These are phyloP conservation scores for Hyposoter dolosus DNA, from an alignment of 2,888 invertebrate species.

Conservation along the genomic window DNA sequence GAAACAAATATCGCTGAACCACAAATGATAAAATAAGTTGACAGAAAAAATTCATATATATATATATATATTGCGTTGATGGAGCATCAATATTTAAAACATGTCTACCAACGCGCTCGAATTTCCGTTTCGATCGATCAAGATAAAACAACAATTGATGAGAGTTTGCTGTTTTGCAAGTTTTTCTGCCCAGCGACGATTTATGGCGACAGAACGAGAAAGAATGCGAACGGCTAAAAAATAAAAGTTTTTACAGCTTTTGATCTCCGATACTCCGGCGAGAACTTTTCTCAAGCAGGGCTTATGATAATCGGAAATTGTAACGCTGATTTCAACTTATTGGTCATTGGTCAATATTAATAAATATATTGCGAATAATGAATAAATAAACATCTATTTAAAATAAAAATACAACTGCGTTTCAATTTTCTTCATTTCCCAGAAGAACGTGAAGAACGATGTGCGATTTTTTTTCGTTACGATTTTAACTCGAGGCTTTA, in stretches of 20 bases:
- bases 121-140: constrained; percentile 3
- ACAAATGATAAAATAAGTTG: neutral
- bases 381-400: constrained; percentile 52
- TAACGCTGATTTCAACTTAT: constrained; percentile 38
- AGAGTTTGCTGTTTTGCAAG: constrained; percentile 28
- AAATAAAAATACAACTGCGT: constrained; percentile 7
- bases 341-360: constrained; percentile 41
- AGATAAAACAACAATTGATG: constrained; percentile 10
- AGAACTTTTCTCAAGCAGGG: neutral
- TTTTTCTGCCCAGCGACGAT: constrained; percentile 19
- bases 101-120: neutral
- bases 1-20: neutral
- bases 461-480: neutral
- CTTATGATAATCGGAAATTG: constrained; percentile 29
- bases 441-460: neutral
- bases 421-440: constrained; percentile 15
- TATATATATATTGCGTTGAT: neutral
- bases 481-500: neutral
- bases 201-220: constrained; percentile 12
- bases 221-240: neutral
- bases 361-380: neutral
- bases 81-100: constrained; percentile 25
- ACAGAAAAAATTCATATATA: neutral
- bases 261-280: neutral
- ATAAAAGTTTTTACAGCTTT: neutral